Evolutionary conservation across 2,888 invertebrate species (phyloP).

Genomic region (Lasioglossum villosulum): DNA sequence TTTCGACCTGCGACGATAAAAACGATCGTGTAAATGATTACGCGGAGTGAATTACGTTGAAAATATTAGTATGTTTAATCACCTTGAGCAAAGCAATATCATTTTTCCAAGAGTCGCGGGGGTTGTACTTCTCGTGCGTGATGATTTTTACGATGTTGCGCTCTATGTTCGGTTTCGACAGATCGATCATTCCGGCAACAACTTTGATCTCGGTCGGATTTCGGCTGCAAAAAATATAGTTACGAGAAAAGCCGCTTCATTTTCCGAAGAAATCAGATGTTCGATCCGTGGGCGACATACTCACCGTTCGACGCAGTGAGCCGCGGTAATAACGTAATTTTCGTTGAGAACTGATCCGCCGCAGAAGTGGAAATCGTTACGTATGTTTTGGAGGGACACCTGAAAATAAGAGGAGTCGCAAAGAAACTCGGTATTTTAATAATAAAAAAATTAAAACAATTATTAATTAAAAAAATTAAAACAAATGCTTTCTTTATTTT

Average conservation of each 20-base stretch:
- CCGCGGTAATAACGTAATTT: constrained; percentile 73
- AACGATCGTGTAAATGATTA: not conserved
- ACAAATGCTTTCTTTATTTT: no score
- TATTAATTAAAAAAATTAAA: no score
- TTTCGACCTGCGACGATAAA: constrained; percentile 42
- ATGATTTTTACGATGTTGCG: constrained; percentile 46
- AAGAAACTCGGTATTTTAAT: not conserved
- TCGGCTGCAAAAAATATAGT: constrained; percentile 33
- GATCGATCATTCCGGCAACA: constrained; percentile 60
- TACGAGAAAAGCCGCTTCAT: not conserved
- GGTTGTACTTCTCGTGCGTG: constrained; percentile 60
- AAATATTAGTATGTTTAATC: not conserved
- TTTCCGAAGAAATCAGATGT: not conserved
- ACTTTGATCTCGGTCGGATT: constrained; percentile 32
- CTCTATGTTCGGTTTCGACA: not conserved
- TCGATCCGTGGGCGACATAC: not conserved
- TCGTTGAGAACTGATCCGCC: constrained; percentile 74
- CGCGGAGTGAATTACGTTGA: no score
- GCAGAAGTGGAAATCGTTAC: constrained; percentile 70
- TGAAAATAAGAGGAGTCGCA: constrained; percentile 20
- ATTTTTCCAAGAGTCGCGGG: constrained; percentile 59
- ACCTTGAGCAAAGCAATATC: constrained; percentile 79
- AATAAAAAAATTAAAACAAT: no score
- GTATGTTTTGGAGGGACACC: constrained; percentile 71
- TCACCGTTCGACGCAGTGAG: constrained; percentile 71